phyloP scores from a whole-genome alignment of 2,888 invertebrate species.

The Stenoptilia bipunctidactyla region DNA sequence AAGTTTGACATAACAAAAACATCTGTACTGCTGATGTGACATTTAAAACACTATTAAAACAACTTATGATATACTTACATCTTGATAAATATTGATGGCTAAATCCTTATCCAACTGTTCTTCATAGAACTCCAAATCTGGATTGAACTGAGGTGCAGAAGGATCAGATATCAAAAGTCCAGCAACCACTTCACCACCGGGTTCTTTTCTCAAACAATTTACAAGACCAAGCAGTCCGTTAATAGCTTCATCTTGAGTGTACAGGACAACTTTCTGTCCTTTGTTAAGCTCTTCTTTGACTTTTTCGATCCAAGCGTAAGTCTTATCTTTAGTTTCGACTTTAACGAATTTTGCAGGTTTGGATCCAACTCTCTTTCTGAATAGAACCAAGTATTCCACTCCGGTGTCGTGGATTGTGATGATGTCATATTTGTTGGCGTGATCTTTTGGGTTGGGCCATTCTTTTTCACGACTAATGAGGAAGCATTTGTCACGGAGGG shows the following conservation, averaged over 20 bases:
- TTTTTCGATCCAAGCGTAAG: conserved; percentile 66
- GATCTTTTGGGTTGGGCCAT: conserved; percentile 49
- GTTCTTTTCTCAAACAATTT: conserved; percentile 87
- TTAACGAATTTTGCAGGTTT: conserved; percentile 59
- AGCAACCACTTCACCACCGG: conserved; percentile 75
- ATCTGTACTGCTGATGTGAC: no score
- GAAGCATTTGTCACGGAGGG: conserved; percentile 72
- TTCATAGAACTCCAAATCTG: conserved; percentile 74
- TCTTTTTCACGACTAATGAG: conserved; percentile 71
- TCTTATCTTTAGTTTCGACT: conserved; percentile 40
- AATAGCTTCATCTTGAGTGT: conserved; percentile 75
- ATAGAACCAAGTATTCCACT: conserved; percentile 63
- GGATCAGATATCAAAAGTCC: conserved; percentile 75
- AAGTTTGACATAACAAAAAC: no score
- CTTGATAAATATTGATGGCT: conserved; percentile 81
- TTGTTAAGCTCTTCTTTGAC: conserved; percentile 50
- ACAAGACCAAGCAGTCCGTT: conserved; percentile 91
- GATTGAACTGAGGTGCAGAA: conserved; percentile 75
- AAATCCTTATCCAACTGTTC: conserved; percentile 79
- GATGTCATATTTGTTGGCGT: conserved; percentile 55
- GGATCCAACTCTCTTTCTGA: conserved; percentile 57
- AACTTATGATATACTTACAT: no score
- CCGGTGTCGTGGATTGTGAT: conserved; percentile 58
- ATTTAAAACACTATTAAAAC: no score
- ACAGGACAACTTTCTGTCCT: conserved; percentile 72